A percentile compares a stretch with the other conserved stretches of the same genome.
Evolutionary conservation across 2,113 vertebrate species (phyloP).

Genomic region (Bubo bubo): DNA sequence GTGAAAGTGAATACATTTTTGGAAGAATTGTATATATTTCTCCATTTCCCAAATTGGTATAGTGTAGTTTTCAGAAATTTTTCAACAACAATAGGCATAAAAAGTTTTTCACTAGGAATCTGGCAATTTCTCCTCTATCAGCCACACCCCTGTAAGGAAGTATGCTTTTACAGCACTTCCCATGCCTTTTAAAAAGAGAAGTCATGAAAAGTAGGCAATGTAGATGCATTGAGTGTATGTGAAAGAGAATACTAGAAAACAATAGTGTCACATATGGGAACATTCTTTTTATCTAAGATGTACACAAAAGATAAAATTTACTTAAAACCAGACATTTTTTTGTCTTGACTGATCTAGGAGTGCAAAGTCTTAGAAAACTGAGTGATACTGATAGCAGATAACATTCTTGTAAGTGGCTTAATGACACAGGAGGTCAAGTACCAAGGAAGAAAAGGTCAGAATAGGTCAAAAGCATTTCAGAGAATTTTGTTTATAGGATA

Average conservation of each 20-base stretch:
- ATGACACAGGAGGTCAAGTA: not conserved
- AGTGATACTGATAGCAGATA: not conserved
- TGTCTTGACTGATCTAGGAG: not conserved
- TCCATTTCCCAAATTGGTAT: not conserved
- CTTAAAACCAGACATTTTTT: not conserved
- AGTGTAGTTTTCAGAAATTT: not conserved
- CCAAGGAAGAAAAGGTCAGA: not conserved
- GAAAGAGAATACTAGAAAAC: not conserved
- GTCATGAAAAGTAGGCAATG: not conserved
- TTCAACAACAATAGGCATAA: not conserved
- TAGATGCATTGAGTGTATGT: not conserved
- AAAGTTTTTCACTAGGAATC: not conserved
- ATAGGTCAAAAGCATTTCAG: not conserved
- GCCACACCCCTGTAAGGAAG: not conserved
- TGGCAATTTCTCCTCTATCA: not conserved
- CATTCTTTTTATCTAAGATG: not conserved
- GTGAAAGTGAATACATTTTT: not conserved
- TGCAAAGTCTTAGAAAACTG: not conserved
- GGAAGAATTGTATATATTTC: not conserved
- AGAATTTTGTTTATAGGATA: not conserved
- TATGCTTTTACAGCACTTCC: not conserved
- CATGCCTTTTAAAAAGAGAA: slow-evolving; percentile 1
- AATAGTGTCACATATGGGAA: not conserved
- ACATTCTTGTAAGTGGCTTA: not conserved
- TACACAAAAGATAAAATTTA: not conserved